phyloP scores from a whole-genome alignment of 2,113 vertebrate species.

The Melozone crissalis region DNA sequence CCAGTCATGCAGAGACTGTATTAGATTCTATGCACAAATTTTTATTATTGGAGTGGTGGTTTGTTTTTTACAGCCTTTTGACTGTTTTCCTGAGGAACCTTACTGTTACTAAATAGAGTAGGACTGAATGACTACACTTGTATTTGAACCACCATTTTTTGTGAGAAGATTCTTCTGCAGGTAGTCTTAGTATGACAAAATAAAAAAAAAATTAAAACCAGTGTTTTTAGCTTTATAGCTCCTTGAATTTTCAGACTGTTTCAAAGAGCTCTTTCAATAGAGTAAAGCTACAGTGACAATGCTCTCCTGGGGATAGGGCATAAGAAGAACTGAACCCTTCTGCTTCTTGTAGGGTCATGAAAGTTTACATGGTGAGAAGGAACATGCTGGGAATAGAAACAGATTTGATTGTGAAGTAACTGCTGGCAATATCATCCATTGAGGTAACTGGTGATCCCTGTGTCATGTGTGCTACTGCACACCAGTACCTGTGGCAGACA shows the following conservation, averaged over 20 bases:
- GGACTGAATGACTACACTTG: constrained; percentile 7
- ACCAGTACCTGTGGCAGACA: background rate
- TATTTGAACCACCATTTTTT: constrained; percentile 50
- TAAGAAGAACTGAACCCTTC: constrained; percentile 14
- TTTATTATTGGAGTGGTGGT: constrained; percentile 31
- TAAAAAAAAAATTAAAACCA: background rate
- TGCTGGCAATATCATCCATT: background rate
- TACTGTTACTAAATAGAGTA: constrained; percentile 34
- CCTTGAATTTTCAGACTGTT: constrained; percentile 50
- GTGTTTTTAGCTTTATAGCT: constrained; percentile 62
- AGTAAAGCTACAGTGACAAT: constrained; percentile 27
- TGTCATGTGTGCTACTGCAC: background rate
- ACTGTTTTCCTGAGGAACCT: constrained; percentile 58
- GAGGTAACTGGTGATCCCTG: background rate
- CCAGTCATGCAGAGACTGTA: constrained; percentile 54
- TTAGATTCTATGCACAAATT: constrained; percentile 66
- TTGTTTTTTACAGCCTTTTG: constrained; percentile 55
- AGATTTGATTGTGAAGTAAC: background rate
- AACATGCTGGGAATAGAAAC: background rate
- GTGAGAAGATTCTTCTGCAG: constrained; percentile 11
- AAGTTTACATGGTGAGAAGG: constrained; percentile 43
- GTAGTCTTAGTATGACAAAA: constrained; percentile 20
- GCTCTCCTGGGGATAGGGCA: constrained; percentile 10
- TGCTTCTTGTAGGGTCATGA: background rate
- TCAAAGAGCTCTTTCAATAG: constrained; percentile 44